Conservation (phyloP, 2,888 invertebrate genomes). For the Vesta saturnalis region DNA sequence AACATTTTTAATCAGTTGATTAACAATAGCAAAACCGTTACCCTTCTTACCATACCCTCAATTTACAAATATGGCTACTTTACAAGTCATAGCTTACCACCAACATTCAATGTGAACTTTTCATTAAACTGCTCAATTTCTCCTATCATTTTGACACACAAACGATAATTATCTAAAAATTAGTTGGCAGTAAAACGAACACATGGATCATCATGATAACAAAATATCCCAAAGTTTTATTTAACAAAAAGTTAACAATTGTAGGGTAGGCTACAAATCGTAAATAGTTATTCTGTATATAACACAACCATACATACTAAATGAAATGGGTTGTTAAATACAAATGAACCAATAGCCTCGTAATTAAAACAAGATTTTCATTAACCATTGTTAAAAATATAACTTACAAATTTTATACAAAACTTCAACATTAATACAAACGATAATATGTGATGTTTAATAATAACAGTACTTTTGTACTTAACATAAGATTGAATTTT, state of each 20-base stretch:
- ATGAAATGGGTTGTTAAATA: conserved; percentile 55
- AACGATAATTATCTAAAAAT: conserved; percentile 2
- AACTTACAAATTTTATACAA: conserved; percentile 45
- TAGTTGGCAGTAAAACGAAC: conserved; percentile 23
- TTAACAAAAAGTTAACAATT: conserved; percentile 54
- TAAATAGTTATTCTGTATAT: conserved; percentile 52
- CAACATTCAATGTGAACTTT: conserved; percentile 51
- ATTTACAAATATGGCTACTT: conserved; percentile 51
- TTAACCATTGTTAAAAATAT: conserved; percentile 55
- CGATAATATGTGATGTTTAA: conserved; percentile 54
- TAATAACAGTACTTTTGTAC: conserved; percentile 17
- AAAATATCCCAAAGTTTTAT: conserved; percentile 22
- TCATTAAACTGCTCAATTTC: conserved; percentile 39
- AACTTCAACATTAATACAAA: conserved; percentile 41
- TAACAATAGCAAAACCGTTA: conserved; percentile 54
- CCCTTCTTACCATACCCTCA: conserved; percentile 52
- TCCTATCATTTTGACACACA: background rate
- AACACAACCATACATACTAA: conserved; percentile 53
- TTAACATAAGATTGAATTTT: conserved; percentile 47
- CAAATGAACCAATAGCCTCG: conserved; percentile 49
- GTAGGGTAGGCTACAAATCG: conserved; percentile 42
- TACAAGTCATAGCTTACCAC: conserved; percentile 47
- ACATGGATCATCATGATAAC: conserved; percentile 5
- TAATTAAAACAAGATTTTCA: conserved; percentile 48
- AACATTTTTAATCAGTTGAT: conserved; percentile 51